Base-by-base conservation (phyloP, 2,888 invertebrate genomes). In the Dryobotodes eremita region DNA sequence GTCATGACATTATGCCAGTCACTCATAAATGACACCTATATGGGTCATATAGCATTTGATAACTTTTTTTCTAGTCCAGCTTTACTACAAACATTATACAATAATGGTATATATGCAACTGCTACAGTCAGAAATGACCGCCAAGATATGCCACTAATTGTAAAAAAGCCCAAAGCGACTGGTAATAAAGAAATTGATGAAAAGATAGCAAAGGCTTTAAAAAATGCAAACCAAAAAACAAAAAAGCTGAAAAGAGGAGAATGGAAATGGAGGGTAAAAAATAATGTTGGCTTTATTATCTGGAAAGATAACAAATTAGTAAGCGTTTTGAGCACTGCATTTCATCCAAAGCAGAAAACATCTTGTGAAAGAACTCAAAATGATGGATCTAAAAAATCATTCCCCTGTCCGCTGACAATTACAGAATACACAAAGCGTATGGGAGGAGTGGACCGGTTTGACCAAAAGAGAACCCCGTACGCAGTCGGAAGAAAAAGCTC, bases 381-480 rank as follows among this genome's bases (percentile, higher is more conserved):
- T 71, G 88, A 89, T 76, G 86, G 86, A 48, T 77, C 78, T 20
- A 89, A 83, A 84, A 68, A 79, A 68, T 55, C 68, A 55, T 75
- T 82, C 62, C 57, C n/a, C 26, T 36, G 31, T 36, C 31, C 31
- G 31, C 31, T 36, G 31, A 36, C 80, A 11, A 48, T 87, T 68
- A 36, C 59, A 42, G 71, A 86, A 68, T 84, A 87, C 59, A 86
- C 85, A 61, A 73, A 87, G 69, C 31, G 31, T 36, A 36, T 36
- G 31, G 84, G 81, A 11, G 84, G 85, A 42, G 84, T 83, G 17
- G 86, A 85, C 55, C 77, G 85, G 20, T 87, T 88, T 75, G 88
- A 86, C 61, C 88, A 85, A 55, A 75, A 74, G 65, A 71, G 81
- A 59, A 79, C 71, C 15, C 71, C 75, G 36, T 73, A 73, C 36